Evolutionary conservation across 2,797 vertebrate species (phyloP).

Genomic region (Carcharodon carcharias): DNA sequence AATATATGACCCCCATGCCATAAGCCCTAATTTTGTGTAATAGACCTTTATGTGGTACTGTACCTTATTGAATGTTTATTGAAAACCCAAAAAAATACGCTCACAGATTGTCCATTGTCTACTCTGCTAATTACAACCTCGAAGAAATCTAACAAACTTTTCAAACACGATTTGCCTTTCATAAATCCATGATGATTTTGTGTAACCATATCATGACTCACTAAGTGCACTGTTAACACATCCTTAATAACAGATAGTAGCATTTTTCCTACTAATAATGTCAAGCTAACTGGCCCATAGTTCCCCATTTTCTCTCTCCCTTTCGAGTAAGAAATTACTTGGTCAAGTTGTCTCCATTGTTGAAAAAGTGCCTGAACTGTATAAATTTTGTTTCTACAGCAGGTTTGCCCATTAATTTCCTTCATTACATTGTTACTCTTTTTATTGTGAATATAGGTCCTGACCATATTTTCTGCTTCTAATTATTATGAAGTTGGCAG

Average conservation of each 20-base stretch:
- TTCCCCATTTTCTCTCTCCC: neutral
- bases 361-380: neutral
- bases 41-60: too few relatives aligned
- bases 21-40: too few relatives aligned
- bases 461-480: slow-evolving; percentile 74
- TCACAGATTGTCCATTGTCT: neutral
- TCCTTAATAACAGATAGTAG: neutral
- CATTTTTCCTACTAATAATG: neutral
- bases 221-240: neutral
- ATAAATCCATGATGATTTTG: neutral
- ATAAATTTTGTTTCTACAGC: neutral
- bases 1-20: too few relatives aligned
- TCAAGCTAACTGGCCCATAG: neutral
- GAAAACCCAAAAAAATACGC: too few relatives aligned
- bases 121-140: neutral
- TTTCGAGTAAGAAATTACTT: neutral
- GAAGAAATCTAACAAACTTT: neutral
- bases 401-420: neutral
- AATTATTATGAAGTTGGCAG: slow-evolving; percentile 92
- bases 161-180: neutral
- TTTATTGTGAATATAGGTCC: slow-evolving; percentile 51
- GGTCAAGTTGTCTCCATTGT: neutral
- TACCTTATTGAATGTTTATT: too few relatives aligned
- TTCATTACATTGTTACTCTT: neutral
- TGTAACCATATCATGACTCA: neutral